Conservation (phyloP, 2,888 invertebrate species). For the Leptinotarsa haldemani region DNA sequence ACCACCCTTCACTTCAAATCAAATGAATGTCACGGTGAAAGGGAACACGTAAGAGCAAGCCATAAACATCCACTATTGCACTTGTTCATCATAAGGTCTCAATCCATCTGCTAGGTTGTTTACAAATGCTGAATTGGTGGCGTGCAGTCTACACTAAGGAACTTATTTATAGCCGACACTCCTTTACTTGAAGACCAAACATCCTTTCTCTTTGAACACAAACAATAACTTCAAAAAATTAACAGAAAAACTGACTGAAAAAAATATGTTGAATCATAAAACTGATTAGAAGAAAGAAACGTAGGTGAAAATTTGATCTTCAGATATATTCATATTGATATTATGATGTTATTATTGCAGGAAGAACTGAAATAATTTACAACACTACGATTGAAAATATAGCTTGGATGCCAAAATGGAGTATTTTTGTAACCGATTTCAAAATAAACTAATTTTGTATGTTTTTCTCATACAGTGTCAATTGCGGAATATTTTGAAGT, state of each 20-base stretch:
- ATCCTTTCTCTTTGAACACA: constrained; percentile 53
- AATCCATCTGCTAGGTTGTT: constrained; percentile 55
- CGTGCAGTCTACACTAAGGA: constrained; percentile 50
- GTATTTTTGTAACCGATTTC: too few relatives aligned
- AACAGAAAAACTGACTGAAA: neutral
- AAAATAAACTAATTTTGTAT: too few relatives aligned
- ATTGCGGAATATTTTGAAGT: too few relatives aligned
- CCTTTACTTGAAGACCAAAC: constrained; percentile 57
- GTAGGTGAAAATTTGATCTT: too few relatives aligned
- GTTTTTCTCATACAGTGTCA: too few relatives aligned
- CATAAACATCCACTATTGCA: constrained; percentile 44
- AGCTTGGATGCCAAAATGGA: too few relatives aligned
- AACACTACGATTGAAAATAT: too few relatives aligned
- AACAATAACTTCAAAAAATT: neutral
- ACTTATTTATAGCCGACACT: constrained; percentile 58
- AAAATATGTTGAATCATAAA: too few relatives aligned
- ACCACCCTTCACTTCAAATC: constrained; percentile 35
- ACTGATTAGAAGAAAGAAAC: too few relatives aligned
- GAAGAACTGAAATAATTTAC: too few relatives aligned
- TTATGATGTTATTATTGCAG: too few relatives aligned
- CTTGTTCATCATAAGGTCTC: constrained; percentile 54
- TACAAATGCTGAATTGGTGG: constrained; percentile 55
- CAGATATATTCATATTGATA: too few relatives aligned
- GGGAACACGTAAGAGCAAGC: constrained; percentile 33
- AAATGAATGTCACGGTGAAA: constrained; percentile 33